Percentiles rank a stretch among this genome's conserved stretches.
Conservation (phyloP, 2,113 vertebrate species). For the Triplophysa siluroides region DNA sequence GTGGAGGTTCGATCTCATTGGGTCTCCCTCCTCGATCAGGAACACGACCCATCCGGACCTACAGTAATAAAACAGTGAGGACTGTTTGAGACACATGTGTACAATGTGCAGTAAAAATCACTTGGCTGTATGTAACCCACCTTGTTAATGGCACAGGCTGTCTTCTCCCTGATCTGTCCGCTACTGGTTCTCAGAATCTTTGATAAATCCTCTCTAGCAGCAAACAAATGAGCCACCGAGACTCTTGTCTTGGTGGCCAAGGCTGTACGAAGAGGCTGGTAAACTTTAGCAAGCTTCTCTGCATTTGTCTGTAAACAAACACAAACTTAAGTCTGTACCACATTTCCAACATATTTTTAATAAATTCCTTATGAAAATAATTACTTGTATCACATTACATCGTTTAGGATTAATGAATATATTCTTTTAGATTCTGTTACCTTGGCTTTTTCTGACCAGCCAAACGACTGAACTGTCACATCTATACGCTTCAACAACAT, state of each 20-base stretch:
- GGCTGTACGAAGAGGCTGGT: slow-evolving; percentile 86
- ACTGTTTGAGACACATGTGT: not conserved
- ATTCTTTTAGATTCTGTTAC: slow-evolving; percentile 65
- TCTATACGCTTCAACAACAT: slow-evolving; percentile 96
- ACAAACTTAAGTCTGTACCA: not conserved
- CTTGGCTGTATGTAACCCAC: slow-evolving; percentile 62
- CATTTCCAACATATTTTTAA: not conserved
- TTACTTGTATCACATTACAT: not conserved
- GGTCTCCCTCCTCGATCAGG: slow-evolving; percentile 96
- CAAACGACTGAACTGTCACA: slow-evolving; percentile 97
- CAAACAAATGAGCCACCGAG: slow-evolving; percentile 87
- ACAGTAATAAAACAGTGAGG: not conserved
- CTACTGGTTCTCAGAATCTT: slow-evolving; percentile 96
- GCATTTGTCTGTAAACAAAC: slow-evolving; percentile 78
- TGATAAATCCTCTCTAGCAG: slow-evolving; percentile 92
- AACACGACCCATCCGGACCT: slow-evolving; percentile 97
- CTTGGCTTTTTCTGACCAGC: slow-evolving; percentile 97
- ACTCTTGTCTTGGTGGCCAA: slow-evolving; percentile 80
- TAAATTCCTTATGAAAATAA: no score
- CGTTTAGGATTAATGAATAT: no score
- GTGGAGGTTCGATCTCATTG: slow-evolving; percentile 94
- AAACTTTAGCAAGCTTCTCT: slow-evolving; percentile 89
- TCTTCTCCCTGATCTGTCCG: slow-evolving; percentile 89
- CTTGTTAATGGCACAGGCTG: slow-evolving; percentile 96
- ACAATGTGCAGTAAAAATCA: not conserved